Conservation (phyloP, 2,888 invertebrate genomes). For the Chrysodeixis includens region DNA sequence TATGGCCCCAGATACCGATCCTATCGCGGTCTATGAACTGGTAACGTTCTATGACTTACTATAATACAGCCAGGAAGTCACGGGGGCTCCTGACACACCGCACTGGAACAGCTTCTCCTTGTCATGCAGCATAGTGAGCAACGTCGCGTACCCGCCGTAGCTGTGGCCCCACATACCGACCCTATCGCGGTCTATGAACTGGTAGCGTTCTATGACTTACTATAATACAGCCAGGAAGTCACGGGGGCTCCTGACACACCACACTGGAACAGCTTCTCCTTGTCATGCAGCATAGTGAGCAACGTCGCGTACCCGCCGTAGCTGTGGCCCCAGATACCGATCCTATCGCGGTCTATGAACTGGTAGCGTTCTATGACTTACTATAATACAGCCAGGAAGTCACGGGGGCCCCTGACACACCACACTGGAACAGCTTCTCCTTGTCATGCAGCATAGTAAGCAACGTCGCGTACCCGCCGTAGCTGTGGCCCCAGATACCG, state of each 20-base stretch:
- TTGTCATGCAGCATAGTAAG: constrained; percentile 93
- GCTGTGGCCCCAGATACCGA: constrained; percentile 97
- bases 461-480: constrained; percentile 96
- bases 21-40: constrained; percentile 92
- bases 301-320: constrained; percentile 97
- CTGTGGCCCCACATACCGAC: constrained; percentile 98
- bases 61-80: constrained; percentile 97
- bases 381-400: constrained; percentile 97
- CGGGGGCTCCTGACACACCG: constrained; percentile 97
- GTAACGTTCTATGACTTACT: constrained; percentile 92
- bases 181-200: constrained; percentile 91
- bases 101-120: constrained; percentile 93
- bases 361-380: no score
- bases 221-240: constrained; percentile 97
- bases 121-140: constrained; percentile 93
- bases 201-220: constrained; percentile 90
- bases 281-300: constrained; percentile 92
- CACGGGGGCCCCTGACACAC: constrained; percentile 96
- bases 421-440: constrained; percentile 94
- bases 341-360: constrained; percentile 91
- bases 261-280: constrained; percentile 93
- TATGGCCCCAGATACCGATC: constrained; percentile 97
- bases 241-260: constrained; percentile 97
- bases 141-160: constrained; percentile 97
- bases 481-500: constrained; percentile 98